Conservation (phyloP, 2,888 invertebrate genomes). For the Zhuqinia jingwanae region DNA sequence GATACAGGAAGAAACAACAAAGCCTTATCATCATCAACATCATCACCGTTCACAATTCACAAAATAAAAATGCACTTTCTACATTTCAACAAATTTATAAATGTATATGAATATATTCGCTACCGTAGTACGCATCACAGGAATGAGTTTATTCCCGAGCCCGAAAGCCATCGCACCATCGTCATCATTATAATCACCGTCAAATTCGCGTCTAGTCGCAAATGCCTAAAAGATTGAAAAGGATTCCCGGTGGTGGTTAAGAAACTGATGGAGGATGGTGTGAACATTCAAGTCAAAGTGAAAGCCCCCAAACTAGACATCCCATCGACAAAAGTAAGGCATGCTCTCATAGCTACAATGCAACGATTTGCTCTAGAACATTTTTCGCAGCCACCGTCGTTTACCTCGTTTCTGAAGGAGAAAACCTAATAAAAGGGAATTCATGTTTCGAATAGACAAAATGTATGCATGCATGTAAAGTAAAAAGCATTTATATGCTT, state of each 20-base stretch:
- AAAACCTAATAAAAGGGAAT: neutral
- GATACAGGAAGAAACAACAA: constrained; percentile 19
- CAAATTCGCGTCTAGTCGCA: constrained; percentile 19
- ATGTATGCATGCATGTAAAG: too few species aligned
- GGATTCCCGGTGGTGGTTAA: constrained; percentile 10
- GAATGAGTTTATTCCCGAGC: constrained; percentile 9
- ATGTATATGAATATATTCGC: neutral
- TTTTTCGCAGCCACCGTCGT: constrained; percentile 7
- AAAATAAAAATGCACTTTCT: constrained; percentile 22
- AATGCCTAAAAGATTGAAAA: neutral
- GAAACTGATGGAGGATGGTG: constrained; percentile 11
- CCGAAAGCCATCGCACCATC: neutral
- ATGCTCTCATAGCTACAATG: neutral
- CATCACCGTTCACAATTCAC: constrained; percentile 2
- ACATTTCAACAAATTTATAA: constrained; percentile 11
- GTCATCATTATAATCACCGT: neutral
- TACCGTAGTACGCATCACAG: neutral
- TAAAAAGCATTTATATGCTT: neutral
- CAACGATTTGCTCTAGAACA: constrained; percentile 19
- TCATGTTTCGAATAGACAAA: too few species aligned
- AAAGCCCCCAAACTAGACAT: constrained; percentile 33
- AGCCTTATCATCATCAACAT: neutral
- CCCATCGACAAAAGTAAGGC: constrained; percentile 1
- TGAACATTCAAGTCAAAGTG: neutral
- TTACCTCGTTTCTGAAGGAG: constrained; percentile 24